Percentiles rank a stretch among this genome's conserved stretches.
phyloP scores from a whole-genome alignment of 1,140 invertebrate genomes.

The Drosophila bipectinata region DNA sequence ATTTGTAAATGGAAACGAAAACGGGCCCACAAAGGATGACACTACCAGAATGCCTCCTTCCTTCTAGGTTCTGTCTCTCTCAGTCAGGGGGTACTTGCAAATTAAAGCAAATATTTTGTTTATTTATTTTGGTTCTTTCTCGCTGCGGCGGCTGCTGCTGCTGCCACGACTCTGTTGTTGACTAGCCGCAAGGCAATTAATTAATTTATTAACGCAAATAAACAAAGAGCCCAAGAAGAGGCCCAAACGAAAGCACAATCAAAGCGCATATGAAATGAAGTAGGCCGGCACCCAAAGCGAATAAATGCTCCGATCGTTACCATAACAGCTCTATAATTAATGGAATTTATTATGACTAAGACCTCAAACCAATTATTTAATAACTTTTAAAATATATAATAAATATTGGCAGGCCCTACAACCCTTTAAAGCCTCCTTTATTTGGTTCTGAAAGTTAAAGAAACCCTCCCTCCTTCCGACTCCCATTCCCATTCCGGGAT shows the following conservation, averaged over 20 bases:
- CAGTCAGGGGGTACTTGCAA: slow-evolving; percentile 50
- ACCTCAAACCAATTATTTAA: not conserved
- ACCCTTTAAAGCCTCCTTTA: slow-evolving; percentile 8
- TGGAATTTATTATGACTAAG: not conserved
- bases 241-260: slow-evolving; percentile 47
- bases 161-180: slow-evolving; percentile 47
- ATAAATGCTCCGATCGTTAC: not conserved
- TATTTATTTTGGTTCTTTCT: slow-evolving; percentile 67
- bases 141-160: slow-evolving; percentile 23
- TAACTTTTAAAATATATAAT: not conserved
- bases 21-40: slow-evolving; percentile 32
- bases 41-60: slow-evolving; percentile 1
- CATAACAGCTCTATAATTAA: not conserved
- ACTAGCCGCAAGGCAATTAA: slow-evolving; percentile 76
- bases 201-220: slow-evolving; percentile 78
- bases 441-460: slow-evolving; percentile 30
- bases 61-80: not conserved
- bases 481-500: not conserved
- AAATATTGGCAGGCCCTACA: not conserved
- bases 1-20: slow-evolving; percentile 75
- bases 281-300: not conserved
- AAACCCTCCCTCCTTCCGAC: slow-evolving; percentile 1
- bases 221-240: slow-evolving; percentile 49
- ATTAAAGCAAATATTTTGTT: slow-evolving; percentile 81
- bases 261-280: slow-evolving; percentile 70